Evolutionary conservation across 2,888 invertebrate genomes (phyloP), one percentile per base, ranked within the genome.

Genomic region (Drosophila sordidula): DNA sequence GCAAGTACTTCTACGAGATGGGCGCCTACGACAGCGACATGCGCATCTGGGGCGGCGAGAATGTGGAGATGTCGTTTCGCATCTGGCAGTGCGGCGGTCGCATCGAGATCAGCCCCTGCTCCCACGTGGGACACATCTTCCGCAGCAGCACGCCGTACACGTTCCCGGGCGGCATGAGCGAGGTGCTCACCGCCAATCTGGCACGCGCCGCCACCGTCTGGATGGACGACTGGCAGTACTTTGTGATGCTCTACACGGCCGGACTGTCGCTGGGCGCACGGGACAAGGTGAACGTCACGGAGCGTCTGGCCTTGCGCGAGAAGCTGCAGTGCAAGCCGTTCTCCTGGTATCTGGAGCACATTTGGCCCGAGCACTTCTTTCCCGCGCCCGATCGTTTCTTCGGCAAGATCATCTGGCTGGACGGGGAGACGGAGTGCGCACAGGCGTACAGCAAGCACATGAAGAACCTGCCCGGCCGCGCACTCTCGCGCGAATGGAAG

Each of bases 141-240:
- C 94, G 98, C 51, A 96, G 96, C 91, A 96, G 96, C 44, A 98
- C 98, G 1, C 99, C 99, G 0, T 99, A 99, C 90, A 96, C 97
- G 1, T 99, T 99, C 92, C 97, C 97, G 0, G 98, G 98, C 0
- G 99, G 98, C 0, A 96, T 98, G 5, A 94, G 95, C 0, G 95
- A 96, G 78, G 89, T 91, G 2, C 93, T 99, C 1, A 96, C 97
- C 78, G 94, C 96, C 0, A 99, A 99, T 93, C 93, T 98, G 36
- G 98, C 98, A 0, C 93, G 99, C 63, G 98, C 98, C 0, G 98
- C 98, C 0, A 94, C 96, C 2, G 99, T 99, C 0, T 99, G 99
- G 99, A 97, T 99, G 97, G 99, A 99, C 90, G 97, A 99, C 58
- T 99, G 98, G 96, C 96, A 97, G 11, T 95, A 97, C 70, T 98